Conservation (phyloP, 2,113 vertebrate species). For the Alosa alosa region DNA sequence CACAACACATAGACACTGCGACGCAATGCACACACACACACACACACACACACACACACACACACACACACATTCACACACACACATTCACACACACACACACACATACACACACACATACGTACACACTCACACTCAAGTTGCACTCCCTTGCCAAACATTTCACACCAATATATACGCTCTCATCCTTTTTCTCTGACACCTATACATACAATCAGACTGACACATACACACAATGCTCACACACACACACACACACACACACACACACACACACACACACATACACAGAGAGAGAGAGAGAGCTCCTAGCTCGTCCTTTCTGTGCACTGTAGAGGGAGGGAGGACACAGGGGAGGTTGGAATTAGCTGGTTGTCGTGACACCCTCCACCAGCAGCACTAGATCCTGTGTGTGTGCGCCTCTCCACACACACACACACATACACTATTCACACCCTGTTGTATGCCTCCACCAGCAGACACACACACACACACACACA, state of each 20-base stretch:
- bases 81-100: background rate
- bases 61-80: background rate
- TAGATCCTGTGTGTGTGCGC: no score
- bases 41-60: background rate
- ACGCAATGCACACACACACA: background rate
- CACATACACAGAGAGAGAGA: background rate
- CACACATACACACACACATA: background rate
- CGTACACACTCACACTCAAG: background rate
- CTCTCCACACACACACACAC: constrained; percentile 18
- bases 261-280: constrained; percentile 36
- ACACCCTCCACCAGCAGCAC: constrained; percentile 28
- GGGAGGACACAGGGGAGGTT: constrained; percentile 38
- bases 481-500: constrained; percentile 32
- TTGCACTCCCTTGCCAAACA: background rate
- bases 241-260: constrained; percentile 38
- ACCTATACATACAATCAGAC: constrained; percentile 13
- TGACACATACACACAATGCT: background rate
- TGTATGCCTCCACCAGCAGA: no score
- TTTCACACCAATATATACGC: constrained; percentile 12
- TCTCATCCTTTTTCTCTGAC: constrained; percentile 4
- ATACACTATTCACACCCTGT: constrained; percentile 50
- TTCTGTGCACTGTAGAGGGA: constrained; percentile 31
- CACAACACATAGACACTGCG: background rate
- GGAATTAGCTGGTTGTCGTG: constrained; percentile 42
- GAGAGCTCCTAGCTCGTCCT: constrained; percentile 26